phyloP scores from a whole-genome alignment of 2,888 invertebrate species.

The Lepidocyrtoides sp. region DNA sequence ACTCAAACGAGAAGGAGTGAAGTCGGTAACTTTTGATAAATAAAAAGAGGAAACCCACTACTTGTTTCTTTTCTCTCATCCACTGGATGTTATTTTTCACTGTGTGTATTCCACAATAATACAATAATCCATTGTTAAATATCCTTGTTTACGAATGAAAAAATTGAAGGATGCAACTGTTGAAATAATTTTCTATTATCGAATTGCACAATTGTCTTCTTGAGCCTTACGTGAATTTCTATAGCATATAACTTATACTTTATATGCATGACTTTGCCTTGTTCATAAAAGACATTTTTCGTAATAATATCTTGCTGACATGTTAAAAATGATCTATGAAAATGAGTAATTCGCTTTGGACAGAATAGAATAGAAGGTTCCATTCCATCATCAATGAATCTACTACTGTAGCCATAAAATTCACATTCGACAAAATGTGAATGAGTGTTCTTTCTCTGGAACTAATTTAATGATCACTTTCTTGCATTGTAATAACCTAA shows the following conservation, averaged over 20 bases:
- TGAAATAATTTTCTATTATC: background rate
- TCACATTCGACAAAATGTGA: no score
- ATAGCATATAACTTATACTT: no score
- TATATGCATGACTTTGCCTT: background rate
- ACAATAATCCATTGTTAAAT: slow-evolving; percentile 68
- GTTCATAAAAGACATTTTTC: background rate
- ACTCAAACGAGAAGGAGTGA: slow-evolving; percentile 3
- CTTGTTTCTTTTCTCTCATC: background rate
- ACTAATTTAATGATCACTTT: slow-evolving; percentile 5
- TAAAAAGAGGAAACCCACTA: slow-evolving; percentile 23
- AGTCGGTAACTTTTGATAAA: slow-evolving; percentile 53
- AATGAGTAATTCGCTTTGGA: background rate
- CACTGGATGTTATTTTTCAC: background rate
- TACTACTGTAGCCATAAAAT: background rate
- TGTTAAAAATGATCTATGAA: background rate
- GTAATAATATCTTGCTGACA: background rate
- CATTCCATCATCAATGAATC: background rate
- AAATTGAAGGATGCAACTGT: background rate
- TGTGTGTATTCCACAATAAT: slow-evolving; percentile 22
- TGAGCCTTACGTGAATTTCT: background rate
- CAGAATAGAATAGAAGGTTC: background rate
- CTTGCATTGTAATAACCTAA: slow-evolving; percentile 31
- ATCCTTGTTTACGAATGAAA: background rate
- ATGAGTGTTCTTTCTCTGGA: slow-evolving; percentile 24
- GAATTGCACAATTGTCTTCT: background rate